phyloP scores from a whole-genome alignment of 2,797 vertebrate species.

The Tokudaia muenninki region DNA sequence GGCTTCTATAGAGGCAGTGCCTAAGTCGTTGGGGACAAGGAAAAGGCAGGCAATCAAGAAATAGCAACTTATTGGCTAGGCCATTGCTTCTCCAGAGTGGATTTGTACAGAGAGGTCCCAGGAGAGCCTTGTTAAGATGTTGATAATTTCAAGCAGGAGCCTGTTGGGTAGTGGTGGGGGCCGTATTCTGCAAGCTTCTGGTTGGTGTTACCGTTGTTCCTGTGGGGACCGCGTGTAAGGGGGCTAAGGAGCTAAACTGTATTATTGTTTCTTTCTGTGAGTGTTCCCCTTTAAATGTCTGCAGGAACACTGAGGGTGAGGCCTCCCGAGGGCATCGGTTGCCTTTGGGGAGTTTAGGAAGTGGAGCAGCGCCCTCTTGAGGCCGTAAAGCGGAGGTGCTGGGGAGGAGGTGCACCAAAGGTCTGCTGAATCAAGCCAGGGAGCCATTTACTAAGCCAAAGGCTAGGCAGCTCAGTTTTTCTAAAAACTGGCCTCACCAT shows the following conservation, averaged over 20 bases:
- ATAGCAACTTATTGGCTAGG: not conserved
- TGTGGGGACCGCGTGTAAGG: not conserved
- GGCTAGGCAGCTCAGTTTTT: not conserved
- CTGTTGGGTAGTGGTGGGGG: too few relatives aligned
- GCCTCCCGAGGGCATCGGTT: not conserved
- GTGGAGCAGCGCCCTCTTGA: slow-evolving; percentile 58
- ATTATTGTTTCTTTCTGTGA: not conserved
- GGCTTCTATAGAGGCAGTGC: not conserved
- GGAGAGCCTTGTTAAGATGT: not conserved
- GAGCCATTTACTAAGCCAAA: not conserved
- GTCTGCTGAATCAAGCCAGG: not conserved
- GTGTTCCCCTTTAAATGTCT: not conserved
- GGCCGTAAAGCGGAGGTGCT: not conserved
- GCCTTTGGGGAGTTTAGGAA: not conserved
- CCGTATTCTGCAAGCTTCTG: not conserved
- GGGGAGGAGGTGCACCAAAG: not conserved
- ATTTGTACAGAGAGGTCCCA: accelerated
- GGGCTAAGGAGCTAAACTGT: not conserved
- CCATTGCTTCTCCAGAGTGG: not conserved
- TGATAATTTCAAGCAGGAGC: not conserved
- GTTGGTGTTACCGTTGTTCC: not conserved
- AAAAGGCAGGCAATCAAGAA: not conserved
- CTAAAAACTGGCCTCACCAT: not conserved
- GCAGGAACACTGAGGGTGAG: not conserved
- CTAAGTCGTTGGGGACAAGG: not conserved